A percentile compares a stretch with the other conserved stretches of the same genome.
These are phyloP conservation scores for Potamilus streckersoni DNA, from an alignment of 1,140 invertebrate species.

Conservation along the genomic window DNA sequence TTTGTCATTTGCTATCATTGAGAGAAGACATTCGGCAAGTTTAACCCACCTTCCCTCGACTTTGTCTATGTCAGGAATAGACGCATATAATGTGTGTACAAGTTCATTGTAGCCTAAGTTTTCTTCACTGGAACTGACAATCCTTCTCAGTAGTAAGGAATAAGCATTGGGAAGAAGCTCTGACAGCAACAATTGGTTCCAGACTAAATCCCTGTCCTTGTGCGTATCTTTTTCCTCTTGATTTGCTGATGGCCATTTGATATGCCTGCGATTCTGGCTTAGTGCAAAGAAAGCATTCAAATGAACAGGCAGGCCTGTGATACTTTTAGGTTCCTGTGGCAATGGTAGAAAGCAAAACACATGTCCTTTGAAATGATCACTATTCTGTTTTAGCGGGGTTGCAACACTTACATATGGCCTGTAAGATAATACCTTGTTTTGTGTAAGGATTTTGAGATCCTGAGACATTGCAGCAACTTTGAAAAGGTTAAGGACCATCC, in stretches of 20 bases:
- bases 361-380: slow-evolving; percentile 18
- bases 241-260: slow-evolving; percentile 44
- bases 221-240: not conserved
- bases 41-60: slow-evolving; percentile 4
- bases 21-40: not conserved
- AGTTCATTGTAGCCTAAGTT: not conserved
- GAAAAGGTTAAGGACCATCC: slow-evolving; percentile 17
- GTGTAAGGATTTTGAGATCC: slow-evolving; percentile 4
- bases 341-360: slow-evolving; percentile 58
- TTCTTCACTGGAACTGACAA: not conserved
- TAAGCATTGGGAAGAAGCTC: slow-evolving; percentile 40
- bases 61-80: slow-evolving; percentile 1
- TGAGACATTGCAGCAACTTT: slow-evolving; percentile 13
- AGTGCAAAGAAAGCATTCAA: slow-evolving; percentile 53
- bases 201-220: slow-evolving; percentile 39
- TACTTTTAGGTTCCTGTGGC: slow-evolving; percentile 29
- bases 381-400: slow-evolving; percentile 5
- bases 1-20: not conserved
- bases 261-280: slow-evolving; percentile 46
- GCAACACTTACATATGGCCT: slow-evolving; percentile 45
- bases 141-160: slow-evolving; percentile 8
- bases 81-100: not conserved
- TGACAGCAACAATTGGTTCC: slow-evolving; percentile 44
- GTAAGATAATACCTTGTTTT: slow-evolving; percentile 21
- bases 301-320: slow-evolving; percentile 53